Evolutionary conservation across 2,797 vertebrate species (phyloP), one percentile per base, ranked within the genome.

Genomic region (Vipera ursinii): DNA sequence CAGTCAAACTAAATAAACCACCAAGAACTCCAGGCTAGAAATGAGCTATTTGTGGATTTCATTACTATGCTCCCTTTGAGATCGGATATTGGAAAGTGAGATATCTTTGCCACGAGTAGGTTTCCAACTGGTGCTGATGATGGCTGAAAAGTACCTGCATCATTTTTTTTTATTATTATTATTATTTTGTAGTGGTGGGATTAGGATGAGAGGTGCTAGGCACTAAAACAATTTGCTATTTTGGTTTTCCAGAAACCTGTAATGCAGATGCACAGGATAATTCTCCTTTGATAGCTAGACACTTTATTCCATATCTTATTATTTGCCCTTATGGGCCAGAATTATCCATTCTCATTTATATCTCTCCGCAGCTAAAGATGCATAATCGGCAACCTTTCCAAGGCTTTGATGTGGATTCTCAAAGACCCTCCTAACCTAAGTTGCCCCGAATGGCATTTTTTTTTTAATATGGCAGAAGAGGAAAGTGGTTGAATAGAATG

Each of bases 1-100:
- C 97, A 97, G 96, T 97, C 97, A 97, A 97, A 97, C 96, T 96
- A 97, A 97, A 98, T 94, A 98, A 97, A 97, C 96, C 95, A 95
- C 95, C 97, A 97, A 96, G 96, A 96, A 97, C 97, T 97, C 97
- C 96, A 96, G 78, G 90, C 93, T 96, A 95, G 96, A 91, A 90
- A 97, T 96, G 93, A 93, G 97, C 97, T 94, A 13, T 97, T 97
- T 95, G 96, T 95, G 94, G 92, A 96, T 98, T 97, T 96, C 96
- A 95, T 97, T 97, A 97, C 96, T 96, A 97, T 95, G 95, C 97
- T 96, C 95, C 96, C 91, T 96, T 96, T 95, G 93, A 96, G 97
- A 95, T 97, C 97, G 96, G 56, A 91, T 91, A 95, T 90, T 95
- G 95, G 93, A 94, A 97, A 96, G 92, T 90, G 60, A 95, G 96